Evolutionary conservation across 2,797 vertebrate genomes (phyloP).

Genomic region (Clarias laeviceps): DNA sequence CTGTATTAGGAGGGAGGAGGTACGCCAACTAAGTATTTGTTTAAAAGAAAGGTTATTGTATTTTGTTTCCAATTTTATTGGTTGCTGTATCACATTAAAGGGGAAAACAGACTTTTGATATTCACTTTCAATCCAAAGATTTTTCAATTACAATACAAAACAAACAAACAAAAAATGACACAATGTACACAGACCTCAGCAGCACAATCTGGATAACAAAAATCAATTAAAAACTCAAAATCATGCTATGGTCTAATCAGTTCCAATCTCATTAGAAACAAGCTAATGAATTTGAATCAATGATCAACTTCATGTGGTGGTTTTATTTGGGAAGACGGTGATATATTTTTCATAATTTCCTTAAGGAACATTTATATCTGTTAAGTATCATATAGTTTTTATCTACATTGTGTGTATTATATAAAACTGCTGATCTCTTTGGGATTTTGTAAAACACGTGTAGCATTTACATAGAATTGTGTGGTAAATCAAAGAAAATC

Average conservation of each 20-base stretch:
- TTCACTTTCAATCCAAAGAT: not conserved
- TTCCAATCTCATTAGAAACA: not conserved
- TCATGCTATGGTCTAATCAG: not conserved
- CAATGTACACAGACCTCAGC: not conserved
- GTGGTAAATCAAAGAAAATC: not conserved
- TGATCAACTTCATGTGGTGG: not conserved
- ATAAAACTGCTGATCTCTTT: not conserved
- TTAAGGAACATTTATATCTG: not conserved
- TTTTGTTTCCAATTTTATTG: not conserved
- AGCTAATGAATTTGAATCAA: not conserved
- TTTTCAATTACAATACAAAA: not conserved
- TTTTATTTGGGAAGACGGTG: not conserved
- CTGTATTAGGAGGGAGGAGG: no score
- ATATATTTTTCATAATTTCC: not conserved
- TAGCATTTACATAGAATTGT: not conserved
- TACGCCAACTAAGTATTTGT: no score
- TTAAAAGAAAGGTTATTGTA: not conserved
- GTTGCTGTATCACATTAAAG: not conserved
- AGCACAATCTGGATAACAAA: not conserved
- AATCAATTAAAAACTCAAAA: slow-evolving; percentile 7
- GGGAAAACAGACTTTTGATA: not conserved
- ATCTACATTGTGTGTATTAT: not conserved
- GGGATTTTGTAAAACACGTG: not conserved
- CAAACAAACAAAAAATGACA: not conserved
- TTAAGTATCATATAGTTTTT: not conserved